Evolutionary conservation across 2,888 invertebrate species (phyloP).

Genomic region (Eupithecia tripunctaria): DNA sequence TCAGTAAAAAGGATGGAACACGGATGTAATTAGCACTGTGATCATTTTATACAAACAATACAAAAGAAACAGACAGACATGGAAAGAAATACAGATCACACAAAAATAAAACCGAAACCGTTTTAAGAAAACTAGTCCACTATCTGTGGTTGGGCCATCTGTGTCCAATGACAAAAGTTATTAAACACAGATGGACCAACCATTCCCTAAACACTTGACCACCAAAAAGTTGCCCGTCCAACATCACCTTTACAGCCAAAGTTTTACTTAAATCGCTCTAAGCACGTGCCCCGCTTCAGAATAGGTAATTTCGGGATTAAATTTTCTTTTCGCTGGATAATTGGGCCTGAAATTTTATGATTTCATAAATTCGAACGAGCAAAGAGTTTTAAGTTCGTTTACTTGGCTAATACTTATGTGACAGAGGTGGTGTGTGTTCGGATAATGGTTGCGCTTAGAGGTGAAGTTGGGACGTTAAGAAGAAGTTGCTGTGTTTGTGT

Average conservation of each 20-base stretch:
- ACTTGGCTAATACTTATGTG: conserved; percentile 39
- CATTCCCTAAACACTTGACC: neutral
- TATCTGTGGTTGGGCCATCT: too few relatives aligned
- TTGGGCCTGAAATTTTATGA: conserved; percentile 61
- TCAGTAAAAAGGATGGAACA: neutral
- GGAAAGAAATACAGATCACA: neutral
- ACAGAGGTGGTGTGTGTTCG: conserved; percentile 18
- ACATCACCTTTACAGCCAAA: conserved; percentile 36
- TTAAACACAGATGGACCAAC: neutral
- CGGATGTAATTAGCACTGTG: neutral
- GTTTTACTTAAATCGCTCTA: conserved; percentile 54
- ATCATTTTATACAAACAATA: neutral
- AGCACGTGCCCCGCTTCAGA: conserved; percentile 58
- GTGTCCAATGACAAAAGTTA: neutral
- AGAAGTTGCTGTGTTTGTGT: neutral
- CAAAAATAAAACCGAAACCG: neutral
- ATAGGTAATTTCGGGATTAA: conserved; percentile 60
- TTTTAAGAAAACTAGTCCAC: neutral
- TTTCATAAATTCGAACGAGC: conserved; percentile 59
- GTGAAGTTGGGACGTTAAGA: neutral
- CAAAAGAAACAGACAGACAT: neutral
- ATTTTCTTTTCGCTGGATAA: conserved; percentile 60
- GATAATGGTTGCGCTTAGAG: conserved; percentile 28
- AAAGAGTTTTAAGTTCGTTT: conserved; percentile 47
- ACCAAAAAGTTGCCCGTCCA: conserved; percentile 16